Evolutionary conservation across 1,140 invertebrate species (phyloP), one percentile per base, ranked within the genome.

Genomic region (Sitodiplosis mosellana): DNA sequence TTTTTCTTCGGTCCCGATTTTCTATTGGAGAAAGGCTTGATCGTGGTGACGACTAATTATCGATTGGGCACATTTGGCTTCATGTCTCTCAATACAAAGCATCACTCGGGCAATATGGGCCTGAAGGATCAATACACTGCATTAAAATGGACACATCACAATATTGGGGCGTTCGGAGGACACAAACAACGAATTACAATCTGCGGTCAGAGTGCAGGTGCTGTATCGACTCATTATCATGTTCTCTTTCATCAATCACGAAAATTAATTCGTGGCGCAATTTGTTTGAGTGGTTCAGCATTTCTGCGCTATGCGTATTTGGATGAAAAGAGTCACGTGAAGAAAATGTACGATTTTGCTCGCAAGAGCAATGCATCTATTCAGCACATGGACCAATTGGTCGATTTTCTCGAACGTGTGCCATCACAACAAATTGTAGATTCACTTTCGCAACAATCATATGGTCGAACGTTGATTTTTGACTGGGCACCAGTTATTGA

Each of bases 11-110:
- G 75, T 19, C 70, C 78, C 53, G 69, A 83, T 55, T 79, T 70
- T 57, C 54, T 81, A 2, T 52, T 81, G 19, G 71, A 76, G 41
- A 69, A 80, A 22, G 70, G 78, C 53, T 66, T 81, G 3, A 65
- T 83, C 20, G 44, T 83, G 3, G 76, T 84, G 2, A 79, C 77
- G 2, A 61, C 81, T 1, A 83, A 83, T 56, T 83, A 75, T 51
- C 67, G 80, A 49, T 55, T 80, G 11, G 78, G 78, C 48, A 61
- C 67, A n/a, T 61, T 78, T 20, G 78, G 77, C 46, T 78, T 73
- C 53, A 51, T 78, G 8, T 71, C 69, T 52, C 68, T 71, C 1
- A 70, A 69, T 11, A 68, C 72, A 38, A 49, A 64, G 2, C 56
- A 66, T 45, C 67, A 69, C 7, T 69, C 73, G 2, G 78, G 76